A percentile compares a stretch with the other conserved stretches of the same genome.
Evolutionary conservation across 2,888 invertebrate genomes (phyloP).

Genomic region (Drosophila seclusa): DNA sequence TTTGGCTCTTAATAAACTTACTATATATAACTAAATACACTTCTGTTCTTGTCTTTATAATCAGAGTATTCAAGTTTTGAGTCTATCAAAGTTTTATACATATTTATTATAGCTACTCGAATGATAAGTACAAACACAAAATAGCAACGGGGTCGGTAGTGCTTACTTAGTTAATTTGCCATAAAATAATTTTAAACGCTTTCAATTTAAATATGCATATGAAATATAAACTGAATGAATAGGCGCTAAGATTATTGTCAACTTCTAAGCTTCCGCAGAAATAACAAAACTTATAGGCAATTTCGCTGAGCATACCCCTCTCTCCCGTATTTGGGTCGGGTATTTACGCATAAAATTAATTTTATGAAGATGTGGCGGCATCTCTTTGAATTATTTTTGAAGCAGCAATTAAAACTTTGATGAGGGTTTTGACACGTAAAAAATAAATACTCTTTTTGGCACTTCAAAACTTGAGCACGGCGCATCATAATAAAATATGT

Average conservation of each 20-base stretch:
- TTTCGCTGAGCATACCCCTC: background rate
- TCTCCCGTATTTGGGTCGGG: background rate
- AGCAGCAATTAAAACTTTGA: background rate
- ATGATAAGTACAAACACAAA: no score
- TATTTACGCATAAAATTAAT: background rate
- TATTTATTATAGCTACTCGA: conserved; percentile 6
- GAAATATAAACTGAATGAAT: background rate
- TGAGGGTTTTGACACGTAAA: background rate
- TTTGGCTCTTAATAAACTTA: no score
- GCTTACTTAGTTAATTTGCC: no score
- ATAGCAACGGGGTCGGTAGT: no score
- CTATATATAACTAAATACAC: no score
- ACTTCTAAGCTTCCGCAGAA: no score
- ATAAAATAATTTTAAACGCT: no score
- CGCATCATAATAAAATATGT: background rate
- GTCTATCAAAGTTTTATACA: conserved; percentile 2
- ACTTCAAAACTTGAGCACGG: background rate
- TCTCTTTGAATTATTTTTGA: background rate
- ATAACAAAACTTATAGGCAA: no score
- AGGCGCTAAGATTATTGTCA: no score
- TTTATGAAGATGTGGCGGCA: background rate
- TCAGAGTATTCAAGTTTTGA: background rate
- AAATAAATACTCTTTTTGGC: background rate
- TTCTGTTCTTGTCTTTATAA: no score
- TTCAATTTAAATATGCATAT: no score